Conservation (phyloP, 30 jellyfish, hydroid and myxozoan species). For the Aurelia aurita complex sp. Pacific region DNA sequence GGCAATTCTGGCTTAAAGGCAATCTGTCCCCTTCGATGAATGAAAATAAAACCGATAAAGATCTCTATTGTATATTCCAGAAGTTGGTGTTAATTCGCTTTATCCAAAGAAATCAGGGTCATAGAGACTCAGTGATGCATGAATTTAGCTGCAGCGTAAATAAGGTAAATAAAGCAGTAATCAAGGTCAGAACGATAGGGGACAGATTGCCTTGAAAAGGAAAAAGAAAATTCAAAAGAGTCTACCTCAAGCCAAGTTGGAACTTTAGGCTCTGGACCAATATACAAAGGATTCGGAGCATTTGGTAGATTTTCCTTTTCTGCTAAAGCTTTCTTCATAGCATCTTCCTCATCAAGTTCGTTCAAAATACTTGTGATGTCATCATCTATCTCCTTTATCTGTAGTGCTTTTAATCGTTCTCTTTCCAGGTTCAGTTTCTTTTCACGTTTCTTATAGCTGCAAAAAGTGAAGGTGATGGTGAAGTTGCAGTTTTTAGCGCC, state of each 20-base stretch:
- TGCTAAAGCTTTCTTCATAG: background rate
- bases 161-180: no score
- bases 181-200: no score
- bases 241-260: constrained; percentile 2
- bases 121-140: no score
- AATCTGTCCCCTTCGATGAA: no score
- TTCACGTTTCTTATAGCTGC: constrained; percentile 31
- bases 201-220: no score
- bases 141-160: no score
- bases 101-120: no score
- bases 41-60: no score
- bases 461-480: background rate
- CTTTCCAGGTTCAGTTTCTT: constrained; percentile 43
- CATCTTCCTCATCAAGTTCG: constrained; percentile 27
- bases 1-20: no score
- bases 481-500: background rate
- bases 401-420: background rate
- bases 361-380: constrained; percentile 13
- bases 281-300: background rate
- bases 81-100: no score
- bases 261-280: constrained; percentile 5
- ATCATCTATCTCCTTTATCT: constrained; percentile 1
- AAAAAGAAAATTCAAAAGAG: background rate
- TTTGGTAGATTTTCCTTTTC: background rate
- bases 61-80: no score